A percentile compares a stretch with the other conserved stretches of the same genome.
phyloP scores from a whole-genome alignment of 2,797 vertebrate genomes.

The Halcyon badia region DNA sequence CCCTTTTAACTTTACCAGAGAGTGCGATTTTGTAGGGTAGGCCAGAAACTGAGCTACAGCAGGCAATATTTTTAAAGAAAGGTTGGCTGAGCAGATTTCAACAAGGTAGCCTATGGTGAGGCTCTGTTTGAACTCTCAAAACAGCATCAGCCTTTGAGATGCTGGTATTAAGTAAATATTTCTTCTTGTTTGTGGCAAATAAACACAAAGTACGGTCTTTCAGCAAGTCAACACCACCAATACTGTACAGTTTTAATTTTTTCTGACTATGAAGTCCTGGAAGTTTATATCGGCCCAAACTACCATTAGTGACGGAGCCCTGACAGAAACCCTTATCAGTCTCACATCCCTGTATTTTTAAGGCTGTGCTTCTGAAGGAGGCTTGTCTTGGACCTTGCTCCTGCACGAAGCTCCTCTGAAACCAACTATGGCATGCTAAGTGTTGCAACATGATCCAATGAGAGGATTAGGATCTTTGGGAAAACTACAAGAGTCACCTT shows the following conservation, averaged over 20 bases:
- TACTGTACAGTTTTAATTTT: background rate
- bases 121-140: background rate
- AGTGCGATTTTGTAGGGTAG: background rate
- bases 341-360: background rate
- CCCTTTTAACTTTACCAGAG: conserved; percentile 32
- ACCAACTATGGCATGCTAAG: background rate
- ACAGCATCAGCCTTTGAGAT: background rate
- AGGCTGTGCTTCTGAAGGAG: background rate
- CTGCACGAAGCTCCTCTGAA: background rate
- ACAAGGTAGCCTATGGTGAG: background rate
- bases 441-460: background rate
- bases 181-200: background rate
- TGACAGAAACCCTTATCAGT: background rate
- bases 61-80: background rate
- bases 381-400: background rate
- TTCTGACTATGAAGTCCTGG: background rate
- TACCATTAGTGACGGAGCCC: background rate
- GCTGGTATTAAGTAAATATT: background rate
- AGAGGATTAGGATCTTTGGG: conserved; percentile 8
- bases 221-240: background rate
- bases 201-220: background rate
- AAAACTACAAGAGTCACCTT: background rate
- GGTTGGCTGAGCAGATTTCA: background rate
- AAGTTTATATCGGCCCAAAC: background rate
- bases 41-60: background rate